Base-by-base conservation (phyloP, 2,113 vertebrate species). In the Rhea americana region DNA sequence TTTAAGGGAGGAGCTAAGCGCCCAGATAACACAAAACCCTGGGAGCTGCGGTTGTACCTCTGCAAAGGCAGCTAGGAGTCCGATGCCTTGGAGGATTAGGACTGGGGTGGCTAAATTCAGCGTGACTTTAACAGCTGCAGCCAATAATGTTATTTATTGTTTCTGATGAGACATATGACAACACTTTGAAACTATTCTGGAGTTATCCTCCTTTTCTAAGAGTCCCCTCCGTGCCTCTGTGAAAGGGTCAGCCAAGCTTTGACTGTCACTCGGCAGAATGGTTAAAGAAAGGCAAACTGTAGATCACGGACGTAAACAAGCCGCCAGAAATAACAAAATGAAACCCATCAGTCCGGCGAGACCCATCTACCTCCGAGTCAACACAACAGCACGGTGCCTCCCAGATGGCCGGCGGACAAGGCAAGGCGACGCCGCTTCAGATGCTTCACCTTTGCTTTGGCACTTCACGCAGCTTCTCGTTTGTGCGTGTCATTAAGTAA, bases 401-500 rank as follows among this genome's bases (percentile, higher is more conserved):
- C 32, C 84, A 82, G 79, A 80, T 43, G 66, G 48, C 68, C 6
- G 4, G 28, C 61, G 86, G 87, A 82, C 15, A 62, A 85, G 71
- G 47, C 5, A 84, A 77, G 68, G 72, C 56, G 87, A 77, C 68
- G 72, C 56, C 20, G 11, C 78, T 93, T 88, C 59, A 85, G 91
- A 84, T 63, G 62, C 80, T 70, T 56, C 41, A 87, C 30, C 56
- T 90, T 95, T 93, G 62, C 53, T 20, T 77, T 37, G 81, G 58
- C 22, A 58, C 70, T 84, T 91, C 61, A 17, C 53, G 93, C 59
- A 1, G 35, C 85, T 66, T 76, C 95, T 91, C 73, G 83, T 80
- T 92, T 96, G 95, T 97, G 95, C 26, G 7, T n/a, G 74, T 68
- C 89, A 84, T 93, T 89, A 95, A 96, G 90, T 92, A 83, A 94